phyloP scores from a whole-genome alignment of 2,113 vertebrate genomes.

The Ivindomyrus marchei region DNA sequence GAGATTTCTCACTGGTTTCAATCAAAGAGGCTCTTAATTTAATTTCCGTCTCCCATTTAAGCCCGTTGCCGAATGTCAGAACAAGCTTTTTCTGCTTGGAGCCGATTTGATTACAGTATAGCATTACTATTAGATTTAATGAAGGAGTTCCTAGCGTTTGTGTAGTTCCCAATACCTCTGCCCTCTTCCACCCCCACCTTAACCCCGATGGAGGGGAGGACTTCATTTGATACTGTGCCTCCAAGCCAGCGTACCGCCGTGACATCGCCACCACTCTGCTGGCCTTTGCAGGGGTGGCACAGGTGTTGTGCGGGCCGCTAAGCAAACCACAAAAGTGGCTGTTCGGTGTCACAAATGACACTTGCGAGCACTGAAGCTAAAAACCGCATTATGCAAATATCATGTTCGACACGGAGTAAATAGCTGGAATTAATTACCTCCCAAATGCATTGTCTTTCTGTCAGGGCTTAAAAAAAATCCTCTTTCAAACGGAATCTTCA shows the following conservation, averaged over 20 bases:
- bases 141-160: constrained; percentile 29
- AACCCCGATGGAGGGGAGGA: constrained; percentile 33
- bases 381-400: constrained; percentile 33
- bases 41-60: constrained; percentile 43
- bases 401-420: constrained; percentile 18
- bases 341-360: constrained; percentile 15
- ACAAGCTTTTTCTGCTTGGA: constrained; percentile 40
- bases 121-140: constrained; percentile 53
- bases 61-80: constrained; percentile 38
- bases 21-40: constrained; percentile 59
- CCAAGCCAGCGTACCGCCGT: too few species aligned
- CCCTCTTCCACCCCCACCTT: constrained; percentile 30
- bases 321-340: not conserved
- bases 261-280: not conserved
- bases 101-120: constrained; percentile 58
- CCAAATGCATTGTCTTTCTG: constrained; percentile 30
- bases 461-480: constrained; percentile 1
- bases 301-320: not conserved
- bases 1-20: constrained; percentile 49
- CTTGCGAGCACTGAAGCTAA: constrained; percentile 7
- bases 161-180: not conserved
- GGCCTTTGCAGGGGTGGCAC: not conserved
- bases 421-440: constrained; percentile 42
- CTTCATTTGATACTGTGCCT: constrained; percentile 35
- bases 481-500: not conserved